These are phyloP conservation scores for Lonchura striata DNA, from an alignment of 2,113 vertebrate genomes.

Conservation along the genomic window DNA sequence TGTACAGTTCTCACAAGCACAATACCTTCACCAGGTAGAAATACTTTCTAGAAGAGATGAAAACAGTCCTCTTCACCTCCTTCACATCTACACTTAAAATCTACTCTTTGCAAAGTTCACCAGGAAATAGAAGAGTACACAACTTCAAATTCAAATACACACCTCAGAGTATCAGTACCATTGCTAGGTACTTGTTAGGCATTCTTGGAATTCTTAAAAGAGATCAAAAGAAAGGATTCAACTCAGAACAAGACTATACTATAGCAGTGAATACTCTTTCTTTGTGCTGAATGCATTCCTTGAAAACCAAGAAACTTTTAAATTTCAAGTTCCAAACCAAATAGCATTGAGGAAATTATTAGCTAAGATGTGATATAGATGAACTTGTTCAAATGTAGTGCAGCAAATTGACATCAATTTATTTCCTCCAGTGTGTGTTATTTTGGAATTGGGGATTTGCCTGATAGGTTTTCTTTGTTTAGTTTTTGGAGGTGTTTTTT, in stretches of 20 bases:
- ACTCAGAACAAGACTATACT: neutral
- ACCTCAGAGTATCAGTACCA: neutral
- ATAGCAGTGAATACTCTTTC: neutral
- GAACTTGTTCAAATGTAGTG: neutral
- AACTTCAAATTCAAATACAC: neutral
- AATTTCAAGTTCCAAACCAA: neutral
- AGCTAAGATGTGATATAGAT: neutral
- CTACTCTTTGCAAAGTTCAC: neutral
- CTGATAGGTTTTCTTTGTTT: accelerated
- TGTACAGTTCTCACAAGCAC: neutral
- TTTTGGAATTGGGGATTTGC: neutral
- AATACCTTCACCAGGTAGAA: neutral
- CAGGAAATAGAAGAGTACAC: neutral
- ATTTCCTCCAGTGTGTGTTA: neutral
- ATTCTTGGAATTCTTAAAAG: constrained; percentile 47
- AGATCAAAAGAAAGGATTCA: constrained; percentile 33
- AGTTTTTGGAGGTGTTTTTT: too few relatives aligned
- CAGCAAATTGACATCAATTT: neutral
- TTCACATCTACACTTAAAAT: neutral
- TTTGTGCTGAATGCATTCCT: neutral
- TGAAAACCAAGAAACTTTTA: neutral
- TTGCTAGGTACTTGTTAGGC: neutral
- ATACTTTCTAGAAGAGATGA: neutral
- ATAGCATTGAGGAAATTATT: neutral
- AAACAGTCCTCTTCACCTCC: neutral